Base-by-base conservation (phyloP, 2,797 vertebrate species). In the Poeciliopsis infans region DNA sequence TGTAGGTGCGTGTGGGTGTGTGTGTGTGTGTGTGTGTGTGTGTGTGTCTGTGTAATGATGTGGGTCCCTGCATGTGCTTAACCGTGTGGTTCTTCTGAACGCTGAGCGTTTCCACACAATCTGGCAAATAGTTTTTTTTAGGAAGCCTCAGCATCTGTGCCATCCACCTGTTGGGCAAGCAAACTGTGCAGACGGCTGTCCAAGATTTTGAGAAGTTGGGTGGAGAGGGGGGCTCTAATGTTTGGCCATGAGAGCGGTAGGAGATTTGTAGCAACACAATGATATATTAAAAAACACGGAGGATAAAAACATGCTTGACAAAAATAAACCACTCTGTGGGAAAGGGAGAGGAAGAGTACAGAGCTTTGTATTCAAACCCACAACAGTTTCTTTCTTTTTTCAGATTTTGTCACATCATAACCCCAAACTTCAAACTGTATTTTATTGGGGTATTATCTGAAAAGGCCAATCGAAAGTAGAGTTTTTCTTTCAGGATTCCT, bases 121-220 rank as follows among this genome's bases (percentile, higher is more conserved):
- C 84, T 92, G 89, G 79, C 75, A 3, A 53, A 25, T 25, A 23
- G 2, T 25, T 20, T 7, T 49, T 20, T 77, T 72, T 74, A 45
- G 74, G 89, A 79, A 87, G 82, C 87, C 84, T 90, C 84, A 90
- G 91, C 83, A 89, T 83, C 79, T 55, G 41, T 64, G 78, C 53
- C 18, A 16, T 89, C 86, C 88, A 92, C 89, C 89, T 89, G 90
- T 90, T 83, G 83, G 85, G 74, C 4, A 31, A 76, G 84, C 85
- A 88, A 84, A 76, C 47, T 49, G 75, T 75, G 53, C 77, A 33
- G 83, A 86, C 78, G 82, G 82, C 75, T 83, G 82, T 88, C 88
- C 86, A 89, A 82, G 81, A 87, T 73, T 83, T 79, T 64, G 83
- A 78, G 80, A 78, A 71, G 49, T n/a, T 66, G 10, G 47, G 25